phyloP scores from a whole-genome alignment of 1,140 invertebrate genomes.

The Dryas iulia region DNA sequence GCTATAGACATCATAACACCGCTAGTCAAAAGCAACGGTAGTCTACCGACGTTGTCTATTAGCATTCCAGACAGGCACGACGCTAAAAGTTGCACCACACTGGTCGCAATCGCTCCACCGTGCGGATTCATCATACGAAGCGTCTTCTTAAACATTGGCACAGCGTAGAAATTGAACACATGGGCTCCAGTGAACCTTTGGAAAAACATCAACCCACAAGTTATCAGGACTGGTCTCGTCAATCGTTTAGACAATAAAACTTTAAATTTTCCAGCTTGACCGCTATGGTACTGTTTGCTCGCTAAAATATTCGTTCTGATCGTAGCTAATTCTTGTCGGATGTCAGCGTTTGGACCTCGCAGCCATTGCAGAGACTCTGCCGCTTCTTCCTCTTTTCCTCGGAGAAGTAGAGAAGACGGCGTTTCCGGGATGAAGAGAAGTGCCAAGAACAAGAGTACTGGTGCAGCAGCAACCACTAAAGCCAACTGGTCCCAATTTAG shows the following conservation, averaged over 20 bases:
- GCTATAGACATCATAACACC: constrained; percentile 91
- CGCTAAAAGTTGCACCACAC: constrained; percentile 88
- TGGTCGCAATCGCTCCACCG: constrained; percentile 88
- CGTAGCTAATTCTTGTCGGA: constrained; percentile 85
- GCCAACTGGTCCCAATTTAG: constrained; percentile 91
- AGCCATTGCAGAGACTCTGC: constrained; percentile 88
- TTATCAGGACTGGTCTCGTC: constrained; percentile 87
- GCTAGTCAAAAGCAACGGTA: constrained; percentile 89
- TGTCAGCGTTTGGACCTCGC: constrained; percentile 86
- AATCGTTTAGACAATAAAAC: constrained; percentile 80
- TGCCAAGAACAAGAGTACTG: constrained; percentile 85
- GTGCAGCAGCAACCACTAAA: constrained; percentile 87
- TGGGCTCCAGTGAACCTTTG: constrained; percentile 91
- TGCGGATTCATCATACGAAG: constrained; percentile 91
- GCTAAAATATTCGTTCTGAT: constrained; percentile 84
- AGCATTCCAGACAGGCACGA: constrained; percentile 89
- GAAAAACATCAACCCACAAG: constrained; percentile 92
- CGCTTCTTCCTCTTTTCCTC: constrained; percentile 89
- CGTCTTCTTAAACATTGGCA: constrained; percentile 89
- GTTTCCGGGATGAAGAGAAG: constrained; percentile 90
- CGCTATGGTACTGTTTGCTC: constrained; percentile 69
- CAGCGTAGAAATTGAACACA: constrained; percentile 91
- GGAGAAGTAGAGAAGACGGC: constrained; percentile 88
- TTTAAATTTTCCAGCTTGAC: constrained; percentile 62
- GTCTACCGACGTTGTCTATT: constrained; percentile 88